Percentiles rank a stretch among this genome's conserved stretches.
phyloP scores from a whole-genome alignment of 2,888 invertebrate genomes.

The Drosophila leonis region DNA sequence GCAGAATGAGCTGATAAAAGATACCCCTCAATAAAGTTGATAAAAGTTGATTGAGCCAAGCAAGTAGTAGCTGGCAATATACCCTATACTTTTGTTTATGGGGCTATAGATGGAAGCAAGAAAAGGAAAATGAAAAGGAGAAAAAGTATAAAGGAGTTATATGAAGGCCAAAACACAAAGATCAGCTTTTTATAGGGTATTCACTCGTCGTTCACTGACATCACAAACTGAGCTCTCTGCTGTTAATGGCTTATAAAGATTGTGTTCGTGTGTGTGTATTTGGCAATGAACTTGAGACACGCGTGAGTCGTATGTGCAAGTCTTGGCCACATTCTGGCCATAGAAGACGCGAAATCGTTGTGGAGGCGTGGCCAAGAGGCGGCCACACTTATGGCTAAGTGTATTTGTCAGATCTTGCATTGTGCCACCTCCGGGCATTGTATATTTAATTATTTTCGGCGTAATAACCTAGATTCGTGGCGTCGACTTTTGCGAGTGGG shows the following conservation, averaged over 20 bases:
- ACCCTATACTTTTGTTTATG: not conserved
- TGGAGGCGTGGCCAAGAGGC: not conserved
- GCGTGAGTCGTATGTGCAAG: slow-evolving; percentile 71
- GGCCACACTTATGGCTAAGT: slow-evolving; percentile 24
- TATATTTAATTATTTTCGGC: slow-evolving; percentile 79
- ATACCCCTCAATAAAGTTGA: no score
- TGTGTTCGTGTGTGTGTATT: slow-evolving; percentile 48
- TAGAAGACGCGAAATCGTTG: slow-evolving; percentile 24
- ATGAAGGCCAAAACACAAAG: no score
- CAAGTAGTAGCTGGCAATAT: not conserved
- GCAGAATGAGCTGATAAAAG: not conserved
- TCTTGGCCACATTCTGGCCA: slow-evolving; percentile 59
- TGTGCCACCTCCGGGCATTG: slow-evolving; percentile 20
- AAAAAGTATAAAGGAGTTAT: not conserved
- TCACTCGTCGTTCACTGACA: not conserved
- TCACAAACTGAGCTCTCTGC: not conserved
- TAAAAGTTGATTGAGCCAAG: not conserved
- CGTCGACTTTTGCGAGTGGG: slow-evolving; percentile 53
- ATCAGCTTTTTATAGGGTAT: no score
- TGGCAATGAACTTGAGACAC: slow-evolving; percentile 84
- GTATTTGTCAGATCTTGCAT: slow-evolving; percentile 12
- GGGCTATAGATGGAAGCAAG: not conserved
- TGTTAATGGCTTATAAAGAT: slow-evolving; percentile 35
- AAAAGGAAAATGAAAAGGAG: not conserved
- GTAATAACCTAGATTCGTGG: slow-evolving; percentile 82